Conservation (phyloP, 1,140 invertebrate genomes). For the Habropoda laboriosa region DNA sequence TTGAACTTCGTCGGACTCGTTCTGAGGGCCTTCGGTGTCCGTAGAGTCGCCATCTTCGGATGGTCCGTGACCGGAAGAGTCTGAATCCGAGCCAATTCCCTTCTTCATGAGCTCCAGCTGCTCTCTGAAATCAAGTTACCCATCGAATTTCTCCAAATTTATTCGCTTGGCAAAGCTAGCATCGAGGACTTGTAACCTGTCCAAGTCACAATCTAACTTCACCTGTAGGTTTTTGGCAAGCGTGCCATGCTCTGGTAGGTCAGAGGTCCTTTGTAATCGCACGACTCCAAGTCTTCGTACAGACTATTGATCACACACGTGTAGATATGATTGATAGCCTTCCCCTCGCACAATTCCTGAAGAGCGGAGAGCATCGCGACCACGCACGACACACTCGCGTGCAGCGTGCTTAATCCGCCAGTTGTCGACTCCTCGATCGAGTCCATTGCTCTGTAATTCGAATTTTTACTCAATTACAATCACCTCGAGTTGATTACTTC, state of each 20-base stretch:
- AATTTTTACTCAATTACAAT: background rate
- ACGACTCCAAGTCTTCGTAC: constrained; percentile 88
- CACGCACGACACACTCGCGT: constrained; percentile 92
- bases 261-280: constrained; percentile 91
- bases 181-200: too few relatives aligned
- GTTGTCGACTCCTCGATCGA: constrained; percentile 90
- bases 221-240: constrained; percentile 90
- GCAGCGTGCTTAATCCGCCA: constrained; percentile 86
- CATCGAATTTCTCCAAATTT: too few relatives aligned
- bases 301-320: constrained; percentile 86
- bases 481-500: background rate
- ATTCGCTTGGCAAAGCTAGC: too few relatives aligned
- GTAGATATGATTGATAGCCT: constrained; percentile 84
- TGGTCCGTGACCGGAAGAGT: constrained; percentile 84
- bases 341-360: constrained; percentile 89
- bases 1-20: constrained; percentile 82
- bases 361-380: constrained; percentile 91
- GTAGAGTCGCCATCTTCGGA: constrained; percentile 77
- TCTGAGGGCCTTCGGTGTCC: constrained; percentile 88
- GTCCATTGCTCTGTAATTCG: constrained; percentile 90
- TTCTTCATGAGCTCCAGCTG: constrained; percentile 82
- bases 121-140: constrained; percentile 69
- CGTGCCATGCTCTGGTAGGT: constrained; percentile 92
- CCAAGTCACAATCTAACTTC: constrained; percentile 11
- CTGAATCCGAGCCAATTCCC: constrained; percentile 82